Evolutionary conservation across 2,888 invertebrate genomes (phyloP).

Genomic region (Melanchra persicariae): DNA sequence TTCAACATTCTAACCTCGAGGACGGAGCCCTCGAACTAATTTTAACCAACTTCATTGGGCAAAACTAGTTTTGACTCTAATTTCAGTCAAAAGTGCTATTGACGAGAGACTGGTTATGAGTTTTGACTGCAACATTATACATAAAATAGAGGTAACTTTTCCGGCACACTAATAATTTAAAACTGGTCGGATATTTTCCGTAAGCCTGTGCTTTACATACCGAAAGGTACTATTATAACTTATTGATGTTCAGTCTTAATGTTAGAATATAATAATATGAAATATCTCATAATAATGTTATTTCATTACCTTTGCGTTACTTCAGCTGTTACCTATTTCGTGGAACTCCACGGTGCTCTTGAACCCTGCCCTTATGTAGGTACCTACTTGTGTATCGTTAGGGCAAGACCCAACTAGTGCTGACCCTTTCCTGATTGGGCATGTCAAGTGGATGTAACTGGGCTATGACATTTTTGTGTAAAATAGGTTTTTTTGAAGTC

Average conservation of each 20-base stretch:
- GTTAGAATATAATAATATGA: not conserved
- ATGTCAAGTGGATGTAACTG: slow-evolving; percentile 31
- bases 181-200: not conserved
- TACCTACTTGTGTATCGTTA: slow-evolving; percentile 40
- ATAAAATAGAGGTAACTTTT: not conserved
- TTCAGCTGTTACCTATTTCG: slow-evolving; percentile 14
- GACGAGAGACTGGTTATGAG: no score
- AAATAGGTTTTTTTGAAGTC: slow-evolving; percentile 9
- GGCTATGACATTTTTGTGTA: slow-evolving; percentile 12
- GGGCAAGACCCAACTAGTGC: slow-evolving; percentile 19
- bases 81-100: no score
- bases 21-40: no score
- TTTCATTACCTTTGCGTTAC: not conserved
- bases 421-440: slow-evolving; percentile 44
- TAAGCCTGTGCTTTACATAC: not conserved
- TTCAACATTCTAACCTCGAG: no score
- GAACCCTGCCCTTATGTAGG: slow-evolving; percentile 23
- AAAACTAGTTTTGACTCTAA: no score
- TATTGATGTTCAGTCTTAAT: not conserved
- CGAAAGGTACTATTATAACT: not conserved
- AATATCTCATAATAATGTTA: slow-evolving; percentile 12
- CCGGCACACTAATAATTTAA: not conserved
- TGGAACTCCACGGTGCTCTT: slow-evolving; percentile 5
- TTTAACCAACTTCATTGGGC: no score
- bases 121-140: no score